Evolutionary conservation across 2,113 vertebrate species (phyloP).

Genomic region (Dicerorhinus sumatrensis): DNA sequence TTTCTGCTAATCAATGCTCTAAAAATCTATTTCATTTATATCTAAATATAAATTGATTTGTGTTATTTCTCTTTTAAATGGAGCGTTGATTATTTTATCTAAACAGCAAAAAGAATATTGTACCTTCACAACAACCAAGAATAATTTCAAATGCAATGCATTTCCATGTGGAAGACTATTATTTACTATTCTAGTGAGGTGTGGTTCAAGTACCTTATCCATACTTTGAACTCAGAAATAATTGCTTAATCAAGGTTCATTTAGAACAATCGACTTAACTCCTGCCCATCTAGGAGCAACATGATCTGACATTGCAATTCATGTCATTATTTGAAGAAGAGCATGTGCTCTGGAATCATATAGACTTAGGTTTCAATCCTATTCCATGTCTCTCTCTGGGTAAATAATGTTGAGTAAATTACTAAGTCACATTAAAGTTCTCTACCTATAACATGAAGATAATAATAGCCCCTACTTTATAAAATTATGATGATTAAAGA

Average conservation of each 20-base stretch:
- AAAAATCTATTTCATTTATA: background rate
- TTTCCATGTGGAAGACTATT: background rate
- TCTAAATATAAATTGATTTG: background rate
- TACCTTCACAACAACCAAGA: background rate
- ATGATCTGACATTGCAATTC: background rate
- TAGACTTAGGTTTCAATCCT: background rate
- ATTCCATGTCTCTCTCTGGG: background rate
- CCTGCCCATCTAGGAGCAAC: background rate
- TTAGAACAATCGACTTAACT: background rate
- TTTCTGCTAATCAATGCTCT: background rate
- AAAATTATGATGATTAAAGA: background rate
- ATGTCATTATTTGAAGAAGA: background rate
- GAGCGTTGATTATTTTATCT: background rate
- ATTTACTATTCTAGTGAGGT: background rate
- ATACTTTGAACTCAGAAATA: background rate
- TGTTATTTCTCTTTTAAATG: slow-evolving; percentile 17
- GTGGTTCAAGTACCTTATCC: background rate
- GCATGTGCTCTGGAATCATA: background rate
- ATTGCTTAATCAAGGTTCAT: background rate
- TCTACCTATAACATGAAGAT: background rate
- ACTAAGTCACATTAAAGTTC: background rate
- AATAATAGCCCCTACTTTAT: background rate
- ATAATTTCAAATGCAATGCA: background rate
- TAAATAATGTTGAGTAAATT: background rate
- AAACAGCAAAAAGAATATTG: background rate